Conservation (phyloP, 2,797 vertebrate species). For the Hoplostethus mediterraneus region DNA sequence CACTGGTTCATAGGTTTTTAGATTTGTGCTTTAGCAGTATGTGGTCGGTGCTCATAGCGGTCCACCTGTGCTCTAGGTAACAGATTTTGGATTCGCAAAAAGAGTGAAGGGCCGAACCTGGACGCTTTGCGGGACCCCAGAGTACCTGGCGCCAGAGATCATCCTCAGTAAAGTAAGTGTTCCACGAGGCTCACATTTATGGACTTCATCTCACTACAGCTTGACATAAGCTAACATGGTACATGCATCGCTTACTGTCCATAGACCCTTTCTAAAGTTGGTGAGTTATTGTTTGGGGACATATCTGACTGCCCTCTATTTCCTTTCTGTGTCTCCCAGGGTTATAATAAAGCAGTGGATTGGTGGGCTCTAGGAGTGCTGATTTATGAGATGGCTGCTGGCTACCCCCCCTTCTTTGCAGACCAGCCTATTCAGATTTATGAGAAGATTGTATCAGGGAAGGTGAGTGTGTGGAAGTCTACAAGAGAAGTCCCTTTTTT, state of each 20-base stretch:
- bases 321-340: slow-evolving; percentile 76
- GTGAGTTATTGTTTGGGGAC: slow-evolving; percentile 2
- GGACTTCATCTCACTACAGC: not conserved
- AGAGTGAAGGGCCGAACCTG: slow-evolving; percentile 95
- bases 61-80: slow-evolving; percentile 83
- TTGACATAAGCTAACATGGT: not conserved
- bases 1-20: not conserved
- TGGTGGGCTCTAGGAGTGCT: slow-evolving; percentile 97
- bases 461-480: slow-evolving; percentile 82
- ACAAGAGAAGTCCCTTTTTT: not conserved
- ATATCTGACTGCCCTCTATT: slow-evolving; percentile 17
- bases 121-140: slow-evolving; percentile 95
- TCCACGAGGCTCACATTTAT: not conserved
- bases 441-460: slow-evolving; percentile 97
- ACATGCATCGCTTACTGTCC: not conserved
- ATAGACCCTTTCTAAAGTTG: not conserved
- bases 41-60: not conserved
- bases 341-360: slow-evolving; percentile 97
- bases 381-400: slow-evolving; percentile 99
- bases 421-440: slow-evolving; percentile 98
- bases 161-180: slow-evolving; percentile 92
- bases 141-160: slow-evolving; percentile 95
- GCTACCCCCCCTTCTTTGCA: slow-evolving; percentile 96
- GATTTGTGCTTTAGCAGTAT: not conserved
- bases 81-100: slow-evolving; percentile 97